phyloP scores from a whole-genome alignment of 2,797 vertebrate species.

The Gymnopithys bicolor region DNA sequence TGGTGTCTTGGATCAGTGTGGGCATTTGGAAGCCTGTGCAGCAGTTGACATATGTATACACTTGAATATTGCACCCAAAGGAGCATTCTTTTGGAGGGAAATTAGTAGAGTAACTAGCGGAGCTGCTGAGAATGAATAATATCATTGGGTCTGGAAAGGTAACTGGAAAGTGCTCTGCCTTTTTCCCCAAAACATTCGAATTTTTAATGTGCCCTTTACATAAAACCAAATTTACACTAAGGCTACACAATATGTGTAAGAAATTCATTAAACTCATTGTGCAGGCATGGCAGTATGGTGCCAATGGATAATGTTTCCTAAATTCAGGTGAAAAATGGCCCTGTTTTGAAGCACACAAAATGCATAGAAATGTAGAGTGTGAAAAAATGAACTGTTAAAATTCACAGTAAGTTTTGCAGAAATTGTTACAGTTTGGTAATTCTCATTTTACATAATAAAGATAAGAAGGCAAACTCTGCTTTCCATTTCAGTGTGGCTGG shows the following conservation, averaged over 20 bases:
- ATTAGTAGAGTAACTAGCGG: slow-evolving; percentile 22
- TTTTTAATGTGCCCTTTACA: slow-evolving; percentile 2
- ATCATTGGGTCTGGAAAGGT: slow-evolving; percentile 32
- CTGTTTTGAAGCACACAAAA: not conserved
- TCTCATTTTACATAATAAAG: not conserved
- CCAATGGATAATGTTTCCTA: not conserved
- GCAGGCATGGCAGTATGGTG: not conserved
- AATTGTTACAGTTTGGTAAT: not conserved
- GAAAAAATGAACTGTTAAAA: not conserved
- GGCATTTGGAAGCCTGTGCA: slow-evolving; percentile 48
- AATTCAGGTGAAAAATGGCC: slow-evolving; percentile 9
- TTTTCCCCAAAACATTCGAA: slow-evolving; percentile 1
- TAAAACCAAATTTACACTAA: slow-evolving; percentile 12
- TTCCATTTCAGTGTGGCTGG: not conserved
- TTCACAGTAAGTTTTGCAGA: not conserved
- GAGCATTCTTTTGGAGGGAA: slow-evolving; percentile 23
- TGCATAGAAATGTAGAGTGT: not conserved
- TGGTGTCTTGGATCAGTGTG: slow-evolving; percentile 34
- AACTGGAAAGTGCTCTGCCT: slow-evolving; percentile 42
- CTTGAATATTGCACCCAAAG: slow-evolving; percentile 51
- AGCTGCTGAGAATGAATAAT: slow-evolving; percentile 49
- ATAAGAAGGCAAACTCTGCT: not conserved
- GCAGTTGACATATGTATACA: slow-evolving; percentile 26
- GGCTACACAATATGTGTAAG: not conserved
- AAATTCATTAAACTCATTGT: slow-evolving; percentile 2